Percentiles rank a stretch among this genome's conserved stretches.
phyloP scores from a whole-genome alignment of 92 coral and sea anemone species.

The Porites lobata region DNA sequence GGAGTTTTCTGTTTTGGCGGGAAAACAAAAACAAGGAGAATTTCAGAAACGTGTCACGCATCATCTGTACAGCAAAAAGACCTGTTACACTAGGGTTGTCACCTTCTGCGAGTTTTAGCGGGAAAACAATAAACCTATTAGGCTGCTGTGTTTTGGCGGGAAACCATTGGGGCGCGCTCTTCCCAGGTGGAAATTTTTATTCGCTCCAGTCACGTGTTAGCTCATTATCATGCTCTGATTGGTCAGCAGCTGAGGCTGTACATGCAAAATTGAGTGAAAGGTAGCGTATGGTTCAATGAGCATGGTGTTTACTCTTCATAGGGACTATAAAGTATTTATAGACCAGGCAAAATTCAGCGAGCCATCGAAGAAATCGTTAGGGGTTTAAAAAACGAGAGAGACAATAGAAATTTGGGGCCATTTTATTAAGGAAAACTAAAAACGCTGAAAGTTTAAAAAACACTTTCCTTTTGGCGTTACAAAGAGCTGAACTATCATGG shows the following conservation, averaged over 20 bases:
- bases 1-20: neutral
- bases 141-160: neutral
- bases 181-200: neutral
- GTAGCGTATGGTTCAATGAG: constrained; percentile 14
- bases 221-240: neutral
- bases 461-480: neutral
- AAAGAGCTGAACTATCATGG: neutral
- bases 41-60: too few relatives aligned
- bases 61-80: too few relatives aligned
- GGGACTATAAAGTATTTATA: constrained; percentile 17
- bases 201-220: neutral
- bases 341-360: neutral
- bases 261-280: neutral
- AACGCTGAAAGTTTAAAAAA: neutral
- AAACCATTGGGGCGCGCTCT: neutral
- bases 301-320: neutral
- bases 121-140: constrained; percentile 5
- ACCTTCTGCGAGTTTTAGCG: neutral
- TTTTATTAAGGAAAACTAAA: neutral
- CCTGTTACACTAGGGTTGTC: neutral
- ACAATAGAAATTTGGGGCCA: neutral
- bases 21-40: neutral
- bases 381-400: neutral
- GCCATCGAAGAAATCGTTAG: neutral
- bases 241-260: neutral